Percentiles rank a stretch among this genome's conserved stretches.
Evolutionary conservation across 1,140 invertebrate genomes (phyloP).

Genomic region (Sitophilus oryzae): DNA sequence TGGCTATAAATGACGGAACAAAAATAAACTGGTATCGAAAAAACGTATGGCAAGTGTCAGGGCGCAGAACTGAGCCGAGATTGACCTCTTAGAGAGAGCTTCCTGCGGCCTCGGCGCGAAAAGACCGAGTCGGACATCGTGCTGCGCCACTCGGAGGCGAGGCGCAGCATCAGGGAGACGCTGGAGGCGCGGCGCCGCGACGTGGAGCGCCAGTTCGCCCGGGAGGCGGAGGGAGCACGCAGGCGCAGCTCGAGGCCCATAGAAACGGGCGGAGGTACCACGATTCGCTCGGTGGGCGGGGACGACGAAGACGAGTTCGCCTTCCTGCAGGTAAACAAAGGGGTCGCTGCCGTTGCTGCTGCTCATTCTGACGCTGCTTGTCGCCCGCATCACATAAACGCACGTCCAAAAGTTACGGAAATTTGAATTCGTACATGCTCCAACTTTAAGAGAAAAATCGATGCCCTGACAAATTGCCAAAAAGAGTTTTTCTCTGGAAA

Average conservation of each 20-base stretch:
- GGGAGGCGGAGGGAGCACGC: slow-evolving; percentile 43
- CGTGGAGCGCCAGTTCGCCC: slow-evolving; percentile 43
- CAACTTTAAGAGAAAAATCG: too few relatives aligned
- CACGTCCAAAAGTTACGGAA: too few relatives aligned
- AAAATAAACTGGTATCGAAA: too few relatives aligned
- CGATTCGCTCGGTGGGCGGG: slow-evolving; percentile 34
- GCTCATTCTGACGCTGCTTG: background rate
- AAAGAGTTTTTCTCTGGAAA: too few relatives aligned
- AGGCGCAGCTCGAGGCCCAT: slow-evolving; percentile 47
- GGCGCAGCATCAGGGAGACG: slow-evolving; percentile 44
- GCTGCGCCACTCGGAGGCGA: slow-evolving; percentile 53
- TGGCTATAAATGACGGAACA: too few relatives aligned
- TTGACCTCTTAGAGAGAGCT: slow-evolving; percentile 22
- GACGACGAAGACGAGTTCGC: slow-evolving; percentile 42
- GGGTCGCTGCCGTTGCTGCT: background rate
- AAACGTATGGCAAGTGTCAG: too few relatives aligned
- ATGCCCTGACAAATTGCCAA: too few relatives aligned
- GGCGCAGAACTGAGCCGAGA: too few relatives aligned
- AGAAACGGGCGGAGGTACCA: slow-evolving; percentile 42
- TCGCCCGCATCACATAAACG: too few relatives aligned
- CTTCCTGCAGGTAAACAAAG: slow-evolving; percentile 37
- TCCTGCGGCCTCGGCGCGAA: slow-evolving; percentile 64
- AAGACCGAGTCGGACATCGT: slow-evolving; percentile 82
- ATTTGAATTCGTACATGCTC: too few relatives aligned
- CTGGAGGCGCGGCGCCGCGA: slow-evolving; percentile 48